These are phyloP conservation scores for Scrobipalpa atriplicella DNA, from an alignment of 2,888 invertebrate species.

Conservation along the genomic window DNA sequence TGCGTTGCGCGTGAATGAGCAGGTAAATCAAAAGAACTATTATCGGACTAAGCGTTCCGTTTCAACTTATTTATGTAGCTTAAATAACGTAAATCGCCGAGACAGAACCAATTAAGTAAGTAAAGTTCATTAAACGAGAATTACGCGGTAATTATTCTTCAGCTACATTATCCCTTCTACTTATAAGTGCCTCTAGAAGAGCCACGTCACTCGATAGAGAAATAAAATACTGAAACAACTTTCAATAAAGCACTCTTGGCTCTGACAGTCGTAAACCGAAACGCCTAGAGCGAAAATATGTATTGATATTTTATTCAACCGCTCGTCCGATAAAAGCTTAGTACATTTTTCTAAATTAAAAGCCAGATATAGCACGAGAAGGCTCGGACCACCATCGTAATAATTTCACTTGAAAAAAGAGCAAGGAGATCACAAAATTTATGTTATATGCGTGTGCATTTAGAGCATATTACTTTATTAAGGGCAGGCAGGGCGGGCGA, in stretches of 20 bases:
- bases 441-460: constrained; percentile 80
- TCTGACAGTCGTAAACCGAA: constrained; percentile 48
- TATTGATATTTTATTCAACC: constrained; percentile 60
- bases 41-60: constrained; percentile 45
- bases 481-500: constrained; percentile 72
- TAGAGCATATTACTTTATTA: constrained; percentile 81
- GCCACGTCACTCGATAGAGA: constrained; percentile 21
- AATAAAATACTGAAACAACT: constrained; percentile 37
- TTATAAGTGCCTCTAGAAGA: not conserved
- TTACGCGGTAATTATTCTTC: constrained; percentile 34
- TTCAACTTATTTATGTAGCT: constrained; percentile 53
- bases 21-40: constrained; percentile 54
- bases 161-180: constrained; percentile 28
- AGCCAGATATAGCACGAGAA: constrained; percentile 63
- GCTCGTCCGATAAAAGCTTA: constrained; percentile 58
- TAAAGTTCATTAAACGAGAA: constrained; percentile 37
- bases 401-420: constrained; percentile 77
- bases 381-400: constrained; percentile 74
- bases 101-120: constrained; percentile 55
- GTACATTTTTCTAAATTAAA: constrained; percentile 74
- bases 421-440: constrained; percentile 70
- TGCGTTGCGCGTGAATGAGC: constrained; percentile 43
- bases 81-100: constrained; percentile 49
- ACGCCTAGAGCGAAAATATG: constrained; percentile 67
- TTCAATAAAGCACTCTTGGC: constrained; percentile 31